Percentiles rank a stretch among this genome's conserved stretches.
Evolutionary conservation across 1,140 invertebrate genomes (phyloP).

Genomic region (Nomia melanderi): DNA sequence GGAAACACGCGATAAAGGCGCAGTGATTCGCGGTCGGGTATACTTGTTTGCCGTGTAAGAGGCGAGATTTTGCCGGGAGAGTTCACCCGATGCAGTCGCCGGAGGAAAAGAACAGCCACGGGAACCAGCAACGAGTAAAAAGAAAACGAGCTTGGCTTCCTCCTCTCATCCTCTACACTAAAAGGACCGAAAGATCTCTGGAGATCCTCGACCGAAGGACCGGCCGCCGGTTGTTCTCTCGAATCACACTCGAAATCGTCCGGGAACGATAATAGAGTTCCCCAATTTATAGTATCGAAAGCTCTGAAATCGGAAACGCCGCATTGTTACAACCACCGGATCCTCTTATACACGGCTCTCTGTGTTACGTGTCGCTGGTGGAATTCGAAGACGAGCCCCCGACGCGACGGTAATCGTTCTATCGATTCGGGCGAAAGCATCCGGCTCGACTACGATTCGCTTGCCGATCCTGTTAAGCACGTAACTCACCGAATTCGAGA

Average conservation of each 20-base stretch:
- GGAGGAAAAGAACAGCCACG: conserved; percentile 34
- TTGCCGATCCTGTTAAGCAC: not conserved
- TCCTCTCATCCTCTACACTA: conserved; percentile 20
- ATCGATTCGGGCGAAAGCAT: not conserved
- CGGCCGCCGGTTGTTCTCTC: conserved; percentile 42
- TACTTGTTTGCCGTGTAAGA: conserved; percentile 50
- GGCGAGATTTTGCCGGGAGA: conserved; percentile 47
- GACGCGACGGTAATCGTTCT: not conserved
- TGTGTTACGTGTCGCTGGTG: not conserved
- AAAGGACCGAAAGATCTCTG: conserved; percentile 44
- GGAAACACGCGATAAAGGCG: conserved; percentile 58
- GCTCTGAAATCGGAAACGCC: conserved; percentile 35
- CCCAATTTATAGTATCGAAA: conserved; percentile 54
- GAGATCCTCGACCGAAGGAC: conserved; percentile 50
- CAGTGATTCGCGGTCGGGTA: conserved; percentile 54
- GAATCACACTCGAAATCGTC: conserved; percentile 49
- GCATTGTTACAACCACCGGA: conserved; percentile 38
- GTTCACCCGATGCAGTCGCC: conserved; percentile 5
- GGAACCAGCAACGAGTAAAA: conserved; percentile 28
- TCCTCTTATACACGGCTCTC: conserved; percentile 7
- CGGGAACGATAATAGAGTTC: conserved; percentile 42
- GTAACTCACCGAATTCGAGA: not conserved
- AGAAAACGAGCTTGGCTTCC: conserved; percentile 26
- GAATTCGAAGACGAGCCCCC: not conserved
- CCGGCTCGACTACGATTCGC: not conserved